These are phyloP conservation scores for Heteronetta atricapilla DNA, from an alignment of 2,113 vertebrate genomes.

Conservation along the genomic window DNA sequence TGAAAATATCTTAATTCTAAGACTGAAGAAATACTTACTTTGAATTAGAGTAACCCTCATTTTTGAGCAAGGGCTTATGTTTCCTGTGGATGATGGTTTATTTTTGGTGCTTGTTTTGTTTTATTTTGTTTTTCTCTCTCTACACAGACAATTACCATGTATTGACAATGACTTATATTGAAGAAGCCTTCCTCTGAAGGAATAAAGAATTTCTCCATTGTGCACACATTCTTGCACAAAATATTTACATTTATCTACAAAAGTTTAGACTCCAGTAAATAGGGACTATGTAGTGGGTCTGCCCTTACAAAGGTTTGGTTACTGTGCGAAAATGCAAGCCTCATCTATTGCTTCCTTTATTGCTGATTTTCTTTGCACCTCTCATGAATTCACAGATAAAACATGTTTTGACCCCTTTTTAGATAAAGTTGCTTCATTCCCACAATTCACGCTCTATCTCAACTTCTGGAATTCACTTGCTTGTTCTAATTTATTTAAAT, in stretches of 20 bases:
- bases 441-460: background rate
- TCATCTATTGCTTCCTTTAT: slow-evolving; percentile 18
- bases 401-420: slow-evolving; percentile 6
- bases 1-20: background rate
- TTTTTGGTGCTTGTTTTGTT: background rate
- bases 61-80: background rate
- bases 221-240: slow-evolving; percentile 49
- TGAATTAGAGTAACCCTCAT: background rate
- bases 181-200: slow-evolving; percentile 9
- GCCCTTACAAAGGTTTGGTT: slow-evolving; percentile 45
- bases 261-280: slow-evolving; percentile 48
- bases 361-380: slow-evolving; percentile 31
- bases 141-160: background rate
- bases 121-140: slow-evolving; percentile 18
- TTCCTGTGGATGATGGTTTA: background rate
- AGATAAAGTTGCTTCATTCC: background rate
- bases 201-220: slow-evolving; percentile 34
- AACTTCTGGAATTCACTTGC: background rate
- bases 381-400: background rate
- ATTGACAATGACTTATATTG: background rate
- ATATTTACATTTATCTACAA: slow-evolving; percentile 61
- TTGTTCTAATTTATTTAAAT: slow-evolving; percentile 46
- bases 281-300: slow-evolving; percentile 28
- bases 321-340: slow-evolving; percentile 8
- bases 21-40: background rate